Evolutionary conservation across 2,113 vertebrate species (phyloP).

Genomic region (Sinosuthora webbiana): DNA sequence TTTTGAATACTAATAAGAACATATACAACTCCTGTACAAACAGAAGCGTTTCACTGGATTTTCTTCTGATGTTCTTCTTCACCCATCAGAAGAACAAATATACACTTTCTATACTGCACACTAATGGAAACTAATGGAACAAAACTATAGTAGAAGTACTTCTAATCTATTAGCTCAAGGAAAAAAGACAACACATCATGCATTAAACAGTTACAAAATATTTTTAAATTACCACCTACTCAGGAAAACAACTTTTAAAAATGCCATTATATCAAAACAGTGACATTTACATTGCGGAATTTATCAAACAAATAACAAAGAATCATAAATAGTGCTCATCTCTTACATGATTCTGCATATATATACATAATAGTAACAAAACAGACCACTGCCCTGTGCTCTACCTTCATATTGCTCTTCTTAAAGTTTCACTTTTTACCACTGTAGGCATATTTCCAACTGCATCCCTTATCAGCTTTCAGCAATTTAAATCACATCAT

Average conservation of each 20-base stretch:
- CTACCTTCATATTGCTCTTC: not conserved
- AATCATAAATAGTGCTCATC: rapidly evolving
- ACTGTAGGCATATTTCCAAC: not conserved
- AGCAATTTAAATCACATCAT: not conserved
- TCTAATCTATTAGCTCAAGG: not conserved
- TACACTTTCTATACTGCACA: not conserved
- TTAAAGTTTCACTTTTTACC: not conserved
- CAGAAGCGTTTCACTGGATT: not conserved
- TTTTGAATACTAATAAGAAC: not conserved
- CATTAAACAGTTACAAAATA: not conserved
- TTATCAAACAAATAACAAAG: not conserved
- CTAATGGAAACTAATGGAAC: not conserved
- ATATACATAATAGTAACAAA: not conserved
- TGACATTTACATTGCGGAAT: not conserved
- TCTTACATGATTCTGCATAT: not conserved
- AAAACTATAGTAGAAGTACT: not conserved
- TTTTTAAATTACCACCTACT: not conserved
- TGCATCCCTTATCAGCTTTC: not conserved
- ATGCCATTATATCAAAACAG: not conserved
- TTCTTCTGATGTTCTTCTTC: not conserved
- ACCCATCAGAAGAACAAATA: not conserved
- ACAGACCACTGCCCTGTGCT: not conserved
- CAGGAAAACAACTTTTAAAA: not conserved
- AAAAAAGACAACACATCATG: not conserved
- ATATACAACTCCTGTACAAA: not conserved